Evolutionary conservation across 2,797 vertebrate species (phyloP).

Genomic region (Clarias platycephalus): DNA sequence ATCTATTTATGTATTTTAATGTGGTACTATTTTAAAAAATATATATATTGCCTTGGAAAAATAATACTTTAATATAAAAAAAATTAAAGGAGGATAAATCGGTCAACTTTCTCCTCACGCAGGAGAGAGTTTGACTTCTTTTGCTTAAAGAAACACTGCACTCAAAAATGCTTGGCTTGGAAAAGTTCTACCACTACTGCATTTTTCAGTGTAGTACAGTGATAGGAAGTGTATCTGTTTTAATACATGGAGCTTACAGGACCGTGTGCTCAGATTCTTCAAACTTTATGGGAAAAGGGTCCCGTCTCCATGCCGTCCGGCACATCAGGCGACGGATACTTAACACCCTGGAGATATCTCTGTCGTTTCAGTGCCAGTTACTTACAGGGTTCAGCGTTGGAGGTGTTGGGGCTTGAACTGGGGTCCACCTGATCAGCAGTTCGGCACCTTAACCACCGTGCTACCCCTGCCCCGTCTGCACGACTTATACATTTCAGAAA

Average conservation of each 20-base stretch:
- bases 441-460: too few relatives aligned
- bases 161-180: slow-evolving; percentile 6
- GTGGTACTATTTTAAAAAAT: slow-evolving; percentile 38
- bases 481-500: background rate
- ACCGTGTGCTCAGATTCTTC: background rate
- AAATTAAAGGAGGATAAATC: background rate
- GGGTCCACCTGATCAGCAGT: too few relatives aligned
- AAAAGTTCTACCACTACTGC: background rate
- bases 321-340: too few relatives aligned
- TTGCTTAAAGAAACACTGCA: slow-evolving; percentile 16
- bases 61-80: slow-evolving; percentile 28
- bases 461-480: background rate
- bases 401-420: too few relatives aligned
- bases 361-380: too few relatives aligned
- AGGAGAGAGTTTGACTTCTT: slow-evolving; percentile 19
- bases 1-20: slow-evolving; percentile 57
- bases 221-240: slow-evolving; percentile 10
- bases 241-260: background rate
- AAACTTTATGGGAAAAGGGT: too few relatives aligned
- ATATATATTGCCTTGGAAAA: slow-evolving; percentile 35
- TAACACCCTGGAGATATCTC: too few relatives aligned
- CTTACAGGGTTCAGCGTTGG: too few relatives aligned
- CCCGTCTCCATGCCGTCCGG: too few relatives aligned
- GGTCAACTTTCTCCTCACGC: slow-evolving; percentile 23
- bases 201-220: slow-evolving; percentile 10